phyloP scores from a whole-genome alignment of 2,888 invertebrate genomes.

The Hydroisotoma schaefferi region DNA sequence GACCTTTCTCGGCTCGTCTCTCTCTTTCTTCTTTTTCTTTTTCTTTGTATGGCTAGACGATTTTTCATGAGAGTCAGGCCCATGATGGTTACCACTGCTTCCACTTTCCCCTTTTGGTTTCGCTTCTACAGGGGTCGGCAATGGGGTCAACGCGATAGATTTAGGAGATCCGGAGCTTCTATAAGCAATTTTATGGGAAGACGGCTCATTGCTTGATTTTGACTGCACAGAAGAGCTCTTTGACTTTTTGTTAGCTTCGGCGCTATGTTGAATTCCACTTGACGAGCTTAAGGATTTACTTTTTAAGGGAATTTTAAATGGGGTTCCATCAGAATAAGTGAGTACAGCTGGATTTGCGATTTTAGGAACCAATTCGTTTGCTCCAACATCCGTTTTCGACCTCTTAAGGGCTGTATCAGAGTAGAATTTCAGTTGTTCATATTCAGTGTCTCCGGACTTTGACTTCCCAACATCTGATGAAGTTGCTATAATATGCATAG shows the following conservation, averaged over 20 bases:
- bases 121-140: not conserved
- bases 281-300: slow-evolving; percentile 4
- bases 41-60: slow-evolving; percentile 27
- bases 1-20: slow-evolving; percentile 51
- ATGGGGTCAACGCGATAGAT: not conserved
- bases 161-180: not conserved
- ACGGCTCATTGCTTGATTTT: not conserved
- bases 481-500: slow-evolving; percentile 42
- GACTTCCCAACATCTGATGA: slow-evolving; percentile 20
- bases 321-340: not conserved
- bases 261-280: not conserved
- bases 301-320: slow-evolving; percentile 29
- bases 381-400: slow-evolving; percentile 2
- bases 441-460: slow-evolving; percentile 25
- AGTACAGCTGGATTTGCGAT: not conserved
- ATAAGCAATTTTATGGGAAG: not conserved
- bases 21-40: slow-evolving; percentile 49
- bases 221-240: slow-evolving; percentile 2
- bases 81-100: not conserved
- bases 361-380: not conserved
- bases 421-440: slow-evolving; percentile 34
- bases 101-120: not conserved
- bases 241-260: not conserved
- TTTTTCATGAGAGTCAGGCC: slow-evolving; percentile 3
- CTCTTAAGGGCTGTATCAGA: slow-evolving; percentile 31